These are phyloP conservation scores for Mallateleia sp. DNA, from an alignment of 2,888 invertebrate genomes.

Conservation along the genomic window DNA sequence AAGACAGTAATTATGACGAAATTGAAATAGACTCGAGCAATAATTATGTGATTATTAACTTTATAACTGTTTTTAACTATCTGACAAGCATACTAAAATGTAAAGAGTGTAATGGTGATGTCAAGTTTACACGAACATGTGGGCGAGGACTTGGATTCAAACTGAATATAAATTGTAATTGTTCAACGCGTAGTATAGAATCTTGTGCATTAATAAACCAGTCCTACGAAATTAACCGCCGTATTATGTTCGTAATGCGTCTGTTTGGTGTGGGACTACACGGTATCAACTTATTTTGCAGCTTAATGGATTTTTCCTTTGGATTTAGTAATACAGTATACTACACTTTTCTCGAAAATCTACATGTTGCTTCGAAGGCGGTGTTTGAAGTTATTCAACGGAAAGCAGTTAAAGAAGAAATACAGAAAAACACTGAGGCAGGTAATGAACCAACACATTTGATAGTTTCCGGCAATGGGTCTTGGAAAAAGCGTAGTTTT, in stretches of 20 bases:
- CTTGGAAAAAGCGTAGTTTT: conserved; percentile 72
- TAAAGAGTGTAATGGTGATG: neutral
- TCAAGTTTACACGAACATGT: neutral
- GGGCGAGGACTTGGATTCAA: neutral
- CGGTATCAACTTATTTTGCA: neutral
- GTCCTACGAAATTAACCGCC: neutral
- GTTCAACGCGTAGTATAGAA: neutral
- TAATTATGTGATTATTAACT: neutral
- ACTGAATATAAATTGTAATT: neutral
- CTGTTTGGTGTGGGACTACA: neutral
- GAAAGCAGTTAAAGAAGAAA: conserved; percentile 71
- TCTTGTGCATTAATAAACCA: neutral
- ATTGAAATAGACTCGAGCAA: neutral
- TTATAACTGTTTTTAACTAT: neutral
- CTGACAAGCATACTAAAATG: neutral
- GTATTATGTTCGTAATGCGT: neutral
- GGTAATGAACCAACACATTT: conserved; percentile 64
- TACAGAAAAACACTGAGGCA: conserved; percentile 58
- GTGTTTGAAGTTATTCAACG: conserved; percentile 58
- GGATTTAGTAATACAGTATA: conserved; percentile 42
- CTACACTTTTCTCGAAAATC: conserved; percentile 51
- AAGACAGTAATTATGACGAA: neutral
- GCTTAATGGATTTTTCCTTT: too few relatives aligned
- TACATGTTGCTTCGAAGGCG: conserved; percentile 47
- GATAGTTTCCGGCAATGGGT: conserved; percentile 73